Conservation (phyloP, 2,113 vertebrate species). For the Eurystomus gularis region DNA sequence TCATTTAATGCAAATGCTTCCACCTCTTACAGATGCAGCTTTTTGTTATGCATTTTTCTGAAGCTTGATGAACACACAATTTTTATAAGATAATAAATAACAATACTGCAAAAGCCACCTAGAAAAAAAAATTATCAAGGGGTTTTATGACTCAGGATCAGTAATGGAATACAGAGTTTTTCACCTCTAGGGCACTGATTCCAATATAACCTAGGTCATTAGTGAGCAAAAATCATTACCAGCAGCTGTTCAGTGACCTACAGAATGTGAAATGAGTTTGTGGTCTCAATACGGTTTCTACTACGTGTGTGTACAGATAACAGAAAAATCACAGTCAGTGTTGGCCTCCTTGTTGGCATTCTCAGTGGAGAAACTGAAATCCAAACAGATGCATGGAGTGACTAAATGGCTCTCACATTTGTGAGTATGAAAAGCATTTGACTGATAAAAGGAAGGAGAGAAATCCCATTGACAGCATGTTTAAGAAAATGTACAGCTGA, state of each 20-base stretch:
- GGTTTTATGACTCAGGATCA: conserved; percentile 50
- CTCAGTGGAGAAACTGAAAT: background rate
- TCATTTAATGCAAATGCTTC: background rate
- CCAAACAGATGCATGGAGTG: background rate
- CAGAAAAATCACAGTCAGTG: background rate
- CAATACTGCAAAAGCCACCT: background rate
- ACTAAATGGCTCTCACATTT: conserved; percentile 37
- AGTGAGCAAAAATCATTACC: conserved; percentile 65
- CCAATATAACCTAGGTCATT: conserved; percentile 64
- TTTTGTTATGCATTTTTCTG: background rate
- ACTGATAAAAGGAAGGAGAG: background rate
- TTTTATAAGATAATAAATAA: conserved; percentile 46
- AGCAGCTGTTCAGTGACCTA: conserved; percentile 64
- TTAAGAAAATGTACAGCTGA: conserved; percentile 61
- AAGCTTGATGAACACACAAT: background rate
- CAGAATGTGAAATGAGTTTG: conserved; percentile 48
- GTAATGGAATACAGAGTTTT: conserved; percentile 61
- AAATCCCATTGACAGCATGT: conserved; percentile 14
- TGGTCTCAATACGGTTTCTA: conserved; percentile 12
- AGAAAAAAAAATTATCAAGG: conserved; percentile 21
- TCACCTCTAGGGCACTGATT: conserved; percentile 64
- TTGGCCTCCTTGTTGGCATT: background rate
- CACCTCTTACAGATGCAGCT: background rate
- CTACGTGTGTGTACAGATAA: background rate
- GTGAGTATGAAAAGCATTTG: conserved; percentile 23